A percentile compares a stretch with the other conserved stretches of the same genome.
phyloP scores from a whole-genome alignment of 1,140 invertebrate genomes.

The Aphelenchoides fujianensis region DNA sequence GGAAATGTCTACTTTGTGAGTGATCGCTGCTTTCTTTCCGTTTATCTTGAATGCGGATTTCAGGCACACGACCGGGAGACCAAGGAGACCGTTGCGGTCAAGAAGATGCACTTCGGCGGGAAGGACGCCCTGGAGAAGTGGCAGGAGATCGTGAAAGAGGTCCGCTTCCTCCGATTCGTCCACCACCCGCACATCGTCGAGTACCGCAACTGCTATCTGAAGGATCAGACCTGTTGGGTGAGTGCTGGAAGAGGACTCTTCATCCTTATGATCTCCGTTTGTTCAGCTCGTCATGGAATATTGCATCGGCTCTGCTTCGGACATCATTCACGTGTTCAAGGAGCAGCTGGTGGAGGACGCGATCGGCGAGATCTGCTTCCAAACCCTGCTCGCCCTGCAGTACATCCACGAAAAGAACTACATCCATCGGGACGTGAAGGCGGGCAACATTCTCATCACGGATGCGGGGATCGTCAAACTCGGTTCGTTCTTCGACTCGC shows the following conservation, averaged over 20 bases:
- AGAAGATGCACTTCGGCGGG: conserved; percentile 98
- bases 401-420: conserved; percentile 88
- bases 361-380: conserved; percentile 94
- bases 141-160: conserved; percentile 99
- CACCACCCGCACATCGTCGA: conserved; percentile 96
- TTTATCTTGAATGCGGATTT: conserved; percentile 38
- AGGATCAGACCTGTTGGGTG: conserved; percentile 95
- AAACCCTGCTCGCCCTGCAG: conserved; percentile 82
- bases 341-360: conserved; percentile 91
- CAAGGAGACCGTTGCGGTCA: conserved; percentile 94
- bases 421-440: conserved; percentile 94
- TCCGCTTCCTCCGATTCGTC: conserved; percentile 72
- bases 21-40: conserved; percentile 25
- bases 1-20: conserved; percentile 95
- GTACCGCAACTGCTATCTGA: conserved; percentile 95
- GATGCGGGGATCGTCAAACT: conserved; percentile 96
- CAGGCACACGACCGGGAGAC: conserved; percentile 80
- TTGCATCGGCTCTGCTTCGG: conserved; percentile 97
- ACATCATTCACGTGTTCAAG: conserved; percentile 98
- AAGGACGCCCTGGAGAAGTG: conserved; percentile 98
- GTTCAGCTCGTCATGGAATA: conserved; percentile 97
- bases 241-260: conserved; percentile 49
- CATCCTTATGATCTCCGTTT: conserved; percentile 36
- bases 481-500: conserved; percentile 63
- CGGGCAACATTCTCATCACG: conserved; percentile 97